Evolutionary conservation across 2,113 vertebrate genomes (phyloP).

Genomic region (Odontophorus gujanensis): DNA sequence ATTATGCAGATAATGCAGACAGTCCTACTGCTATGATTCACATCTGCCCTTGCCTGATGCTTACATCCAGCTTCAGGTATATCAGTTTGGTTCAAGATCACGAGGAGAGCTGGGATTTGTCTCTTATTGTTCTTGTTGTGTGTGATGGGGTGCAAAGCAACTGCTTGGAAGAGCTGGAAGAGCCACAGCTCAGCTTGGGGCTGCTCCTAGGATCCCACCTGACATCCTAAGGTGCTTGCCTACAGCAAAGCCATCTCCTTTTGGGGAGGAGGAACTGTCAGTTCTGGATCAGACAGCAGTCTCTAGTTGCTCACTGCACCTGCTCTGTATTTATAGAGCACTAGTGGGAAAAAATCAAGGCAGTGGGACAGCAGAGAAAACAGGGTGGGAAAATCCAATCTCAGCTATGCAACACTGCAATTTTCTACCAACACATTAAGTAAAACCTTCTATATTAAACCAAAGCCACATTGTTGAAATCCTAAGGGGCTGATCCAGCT

Average conservation of each 20-base stretch:
- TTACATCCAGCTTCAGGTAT: not conserved
- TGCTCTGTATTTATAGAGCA: not conserved
- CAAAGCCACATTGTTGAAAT: not conserved
- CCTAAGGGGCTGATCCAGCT: conserved; percentile 2
- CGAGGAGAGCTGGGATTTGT: not conserved
- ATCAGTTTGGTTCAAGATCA: rapidly evolving
- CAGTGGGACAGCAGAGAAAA: not conserved
- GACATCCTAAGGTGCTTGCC: not conserved
- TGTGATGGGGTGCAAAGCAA: not conserved
- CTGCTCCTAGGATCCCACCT: not conserved
- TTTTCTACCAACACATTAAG: not conserved
- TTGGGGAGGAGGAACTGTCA: not conserved
- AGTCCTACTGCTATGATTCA: conserved; percentile 3
- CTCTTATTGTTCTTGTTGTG: not conserved
- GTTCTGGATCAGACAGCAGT: rapidly evolving
- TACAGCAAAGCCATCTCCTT: not conserved
- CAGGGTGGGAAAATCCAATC: not conserved
- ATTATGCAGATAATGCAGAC: not conserved
- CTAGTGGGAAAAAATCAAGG: not conserved
- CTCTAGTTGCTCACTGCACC: not conserved
- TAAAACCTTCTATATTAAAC: not conserved
- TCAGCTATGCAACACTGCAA: not conserved
- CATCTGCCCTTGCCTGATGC: not conserved
- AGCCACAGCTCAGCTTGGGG: not conserved
- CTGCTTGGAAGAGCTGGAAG: not conserved